phyloP scores from a whole-genome alignment of 2,797 vertebrate species.

The Gymnoscopelus braueri region DNA sequence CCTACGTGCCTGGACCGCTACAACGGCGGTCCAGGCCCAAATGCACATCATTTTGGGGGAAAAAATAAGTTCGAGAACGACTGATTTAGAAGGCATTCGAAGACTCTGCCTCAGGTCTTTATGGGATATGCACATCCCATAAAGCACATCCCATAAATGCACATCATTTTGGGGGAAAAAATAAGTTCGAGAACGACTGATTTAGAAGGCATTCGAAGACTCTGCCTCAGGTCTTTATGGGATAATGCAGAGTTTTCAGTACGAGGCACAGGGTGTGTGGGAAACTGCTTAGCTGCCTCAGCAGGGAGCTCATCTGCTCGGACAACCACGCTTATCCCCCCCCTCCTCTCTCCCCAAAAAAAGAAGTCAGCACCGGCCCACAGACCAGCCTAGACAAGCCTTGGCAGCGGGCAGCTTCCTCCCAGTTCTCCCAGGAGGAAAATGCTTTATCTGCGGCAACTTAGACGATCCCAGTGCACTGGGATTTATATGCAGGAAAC shows the following conservation, averaged over 20 bases:
- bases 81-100: too few relatives aligned
- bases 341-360: neutral
- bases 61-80: too few relatives aligned
- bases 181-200: too few relatives aligned
- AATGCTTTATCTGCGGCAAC: constrained; percentile 28
- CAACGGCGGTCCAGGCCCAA: too few relatives aligned
- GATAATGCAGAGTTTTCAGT: constrained; percentile 55
- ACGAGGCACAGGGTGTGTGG: constrained; percentile 32
- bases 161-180: too few relatives aligned
- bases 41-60: too few relatives aligned
- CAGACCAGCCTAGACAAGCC: constrained; percentile 57
- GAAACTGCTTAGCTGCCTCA: constrained; percentile 32
- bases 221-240: too few relatives aligned
- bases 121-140: too few relatives aligned
- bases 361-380: constrained; percentile 36
- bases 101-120: too few relatives aligned
- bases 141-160: too few relatives aligned
- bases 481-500: constrained; percentile 33
- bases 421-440: constrained; percentile 31
- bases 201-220: too few relatives aligned
- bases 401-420: constrained; percentile 37
- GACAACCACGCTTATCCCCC: constrained; percentile 51
- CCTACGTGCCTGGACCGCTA: too few relatives aligned
- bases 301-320: constrained; percentile 33
- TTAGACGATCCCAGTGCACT: constrained; percentile 10